A percentile compares a stretch with the other conserved stretches of the same genome.
Conservation (phyloP, 2,797 vertebrate genomes). For the Leucoraja ocellata region DNA sequence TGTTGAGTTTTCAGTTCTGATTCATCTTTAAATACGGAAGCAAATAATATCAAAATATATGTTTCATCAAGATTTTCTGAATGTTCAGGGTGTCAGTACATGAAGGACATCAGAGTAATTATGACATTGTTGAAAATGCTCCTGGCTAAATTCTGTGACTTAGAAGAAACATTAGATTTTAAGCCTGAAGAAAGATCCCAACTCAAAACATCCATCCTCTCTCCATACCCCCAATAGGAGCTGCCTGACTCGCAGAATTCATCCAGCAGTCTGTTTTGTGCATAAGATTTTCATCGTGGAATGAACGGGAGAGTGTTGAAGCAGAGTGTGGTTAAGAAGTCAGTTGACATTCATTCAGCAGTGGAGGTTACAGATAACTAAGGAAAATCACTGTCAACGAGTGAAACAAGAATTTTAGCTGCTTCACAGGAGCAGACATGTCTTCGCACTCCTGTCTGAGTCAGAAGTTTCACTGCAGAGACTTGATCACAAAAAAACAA, state of each 20-base stretch:
- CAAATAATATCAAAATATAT: background rate
- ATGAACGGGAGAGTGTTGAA: too few relatives aligned
- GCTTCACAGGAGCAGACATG: background rate
- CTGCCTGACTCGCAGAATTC: too few relatives aligned
- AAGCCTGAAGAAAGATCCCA: too few relatives aligned
- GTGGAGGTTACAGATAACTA: background rate
- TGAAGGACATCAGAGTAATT: background rate
- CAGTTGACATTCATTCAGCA: background rate
- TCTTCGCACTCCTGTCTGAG: too few relatives aligned
- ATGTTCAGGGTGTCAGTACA: background rate
- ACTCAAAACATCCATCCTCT: too few relatives aligned
- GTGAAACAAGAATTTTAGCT: background rate
- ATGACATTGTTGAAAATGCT: background rate
- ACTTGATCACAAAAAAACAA: too few relatives aligned
- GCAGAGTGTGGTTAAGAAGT: background rate
- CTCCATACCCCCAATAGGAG: too few relatives aligned
- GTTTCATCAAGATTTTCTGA: background rate
- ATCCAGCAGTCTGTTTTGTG: too few relatives aligned
- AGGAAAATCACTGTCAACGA: background rate
- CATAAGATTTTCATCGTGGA: too few relatives aligned
- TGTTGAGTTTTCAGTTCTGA: background rate
- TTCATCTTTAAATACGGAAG: too few relatives aligned
- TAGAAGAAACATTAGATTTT: too few relatives aligned
- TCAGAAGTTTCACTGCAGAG: too few relatives aligned
- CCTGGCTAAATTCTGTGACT: background rate